Evolutionary conservation across 1,140 invertebrate species (phyloP), one percentile per base, ranked within the genome.

Genomic region (Aphelenchoides besseyi): DNA sequence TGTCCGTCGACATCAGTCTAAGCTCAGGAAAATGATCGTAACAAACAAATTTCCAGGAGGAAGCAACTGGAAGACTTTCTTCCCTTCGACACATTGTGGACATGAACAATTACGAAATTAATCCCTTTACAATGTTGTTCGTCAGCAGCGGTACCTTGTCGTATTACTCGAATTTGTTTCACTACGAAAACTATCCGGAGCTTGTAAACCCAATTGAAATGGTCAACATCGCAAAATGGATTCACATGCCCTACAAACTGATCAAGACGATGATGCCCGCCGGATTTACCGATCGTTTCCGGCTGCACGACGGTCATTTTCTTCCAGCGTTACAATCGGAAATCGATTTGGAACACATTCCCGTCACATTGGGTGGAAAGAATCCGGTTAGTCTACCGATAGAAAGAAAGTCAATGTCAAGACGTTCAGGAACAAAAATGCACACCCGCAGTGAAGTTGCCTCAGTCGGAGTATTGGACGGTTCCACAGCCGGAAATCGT

Each of bases 171-270:
- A 76, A 83, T 29, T 64, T 83, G 8, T 81, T 83, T 53, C 82
- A 83, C 48, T 83, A 85, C 68, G 82, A 83, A 52, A 81, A 83
- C 66, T 83, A 84, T 69, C 82, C 82, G 1, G 83, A 83, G 68
- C 70, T 83, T 41, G 80, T 83, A 18, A 74, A 82, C 48, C 82
- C 82, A 3, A 76, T 82, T 37, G 81, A 85, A 59, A 70, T 85
- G 41, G 81, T 83, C 12, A 83, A 85, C 74, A 83, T 83, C 36
- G 79, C 82, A 52, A 83, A 82, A 73, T 83, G 82, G 82, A 83
- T 83, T 36, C 76, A 82, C 61, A 68, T 83, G 32, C 75, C 79
- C 5, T 81, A 80, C 64, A 78, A 74, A 62, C 18, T 59, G 9
- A 59, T 23, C 30, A 75, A 78, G 35, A 64, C 78, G 8, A 79